A percentile compares a stretch with the other conserved stretches of the same genome.
Evolutionary conservation across 2,797 vertebrate species (phyloP).

Genomic region (Arrhamphus sclerolepis): DNA sequence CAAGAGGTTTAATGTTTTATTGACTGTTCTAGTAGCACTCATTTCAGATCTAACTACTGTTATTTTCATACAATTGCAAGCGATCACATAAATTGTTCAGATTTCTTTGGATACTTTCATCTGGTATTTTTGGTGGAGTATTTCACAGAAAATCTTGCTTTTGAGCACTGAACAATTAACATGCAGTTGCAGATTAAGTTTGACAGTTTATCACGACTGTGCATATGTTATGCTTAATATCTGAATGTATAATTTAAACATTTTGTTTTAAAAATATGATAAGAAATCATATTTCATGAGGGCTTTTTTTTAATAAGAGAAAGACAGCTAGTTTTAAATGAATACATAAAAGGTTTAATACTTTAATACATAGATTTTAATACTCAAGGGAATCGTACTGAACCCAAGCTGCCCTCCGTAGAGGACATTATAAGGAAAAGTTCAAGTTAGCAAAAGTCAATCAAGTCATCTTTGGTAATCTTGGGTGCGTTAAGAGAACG

Average conservation of each 20-base stretch:
- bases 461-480: neutral
- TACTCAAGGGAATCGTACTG: no score
- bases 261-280: no score
- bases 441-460: neutral
- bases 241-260: no score
- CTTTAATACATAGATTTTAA: no score
- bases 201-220: neutral
- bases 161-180: neutral
- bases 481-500: conserved; percentile 22
- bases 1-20: conserved; percentile 2
- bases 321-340: no score
- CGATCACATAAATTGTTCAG: conserved; percentile 2
- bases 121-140: neutral
- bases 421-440: neutral
- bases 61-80: neutral
- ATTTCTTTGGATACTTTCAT: conserved; percentile 1
- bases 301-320: no score
- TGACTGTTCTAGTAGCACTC: conserved; percentile 12
- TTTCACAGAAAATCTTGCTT: conserved; percentile 4
- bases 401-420: no score
- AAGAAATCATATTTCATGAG: no score
- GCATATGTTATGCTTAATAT: no score
- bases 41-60: neutral
- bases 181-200: neutral
- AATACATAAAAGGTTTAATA: no score